A percentile compares a stretch with the other conserved stretches of the same genome.
These are phyloP conservation scores for Clarias macrocephalus DNA, from an alignment of 2,113 vertebrate species.

Conservation along the genomic window DNA sequence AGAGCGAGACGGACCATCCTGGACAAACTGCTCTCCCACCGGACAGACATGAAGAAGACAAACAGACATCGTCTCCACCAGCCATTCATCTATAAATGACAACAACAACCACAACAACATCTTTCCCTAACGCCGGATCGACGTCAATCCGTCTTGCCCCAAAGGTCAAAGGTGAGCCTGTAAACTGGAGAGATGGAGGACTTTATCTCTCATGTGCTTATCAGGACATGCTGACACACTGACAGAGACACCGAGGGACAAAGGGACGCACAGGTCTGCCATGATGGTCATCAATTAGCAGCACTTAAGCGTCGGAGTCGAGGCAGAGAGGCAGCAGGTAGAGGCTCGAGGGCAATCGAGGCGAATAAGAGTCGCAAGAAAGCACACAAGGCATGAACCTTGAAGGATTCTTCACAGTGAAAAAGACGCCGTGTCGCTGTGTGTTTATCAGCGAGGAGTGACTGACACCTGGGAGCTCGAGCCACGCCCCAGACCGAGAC, in stretches of 20 bases:
- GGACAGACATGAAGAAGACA: slow-evolving; percentile 76
- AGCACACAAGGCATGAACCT: slow-evolving; percentile 4
- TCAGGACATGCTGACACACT: slow-evolving; percentile 50
- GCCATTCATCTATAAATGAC: slow-evolving; percentile 68
- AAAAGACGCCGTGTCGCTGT: not conserved
- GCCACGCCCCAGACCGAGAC: not conserved
- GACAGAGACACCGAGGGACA: slow-evolving; percentile 34
- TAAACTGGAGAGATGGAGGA: slow-evolving; percentile 47
- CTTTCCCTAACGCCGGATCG: slow-evolving; percentile 57
- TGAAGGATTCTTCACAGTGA: slow-evolving; percentile 22
- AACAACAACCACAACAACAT: not conserved
- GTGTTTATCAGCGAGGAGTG: not conserved
- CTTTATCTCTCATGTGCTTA: slow-evolving; percentile 61
- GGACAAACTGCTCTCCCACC: slow-evolving; percentile 52
- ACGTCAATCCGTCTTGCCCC: slow-evolving; percentile 63
- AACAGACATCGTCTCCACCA: slow-evolving; percentile 65
- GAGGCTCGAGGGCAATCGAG: slow-evolving; percentile 20
- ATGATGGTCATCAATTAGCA: slow-evolving; percentile 51
- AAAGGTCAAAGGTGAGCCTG: slow-evolving; percentile 69
- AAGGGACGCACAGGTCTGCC: slow-evolving; percentile 21
- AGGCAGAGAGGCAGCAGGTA: not conserved
- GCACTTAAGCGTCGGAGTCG: slow-evolving; percentile 34
- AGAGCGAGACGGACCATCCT: slow-evolving; percentile 48
- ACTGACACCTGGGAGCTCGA: not conserved
- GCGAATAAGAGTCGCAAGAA: slow-evolving; percentile 36